phyloP scores from a whole-genome alignment of 2,113 vertebrate genomes.

The Dermatemys mawii region DNA sequence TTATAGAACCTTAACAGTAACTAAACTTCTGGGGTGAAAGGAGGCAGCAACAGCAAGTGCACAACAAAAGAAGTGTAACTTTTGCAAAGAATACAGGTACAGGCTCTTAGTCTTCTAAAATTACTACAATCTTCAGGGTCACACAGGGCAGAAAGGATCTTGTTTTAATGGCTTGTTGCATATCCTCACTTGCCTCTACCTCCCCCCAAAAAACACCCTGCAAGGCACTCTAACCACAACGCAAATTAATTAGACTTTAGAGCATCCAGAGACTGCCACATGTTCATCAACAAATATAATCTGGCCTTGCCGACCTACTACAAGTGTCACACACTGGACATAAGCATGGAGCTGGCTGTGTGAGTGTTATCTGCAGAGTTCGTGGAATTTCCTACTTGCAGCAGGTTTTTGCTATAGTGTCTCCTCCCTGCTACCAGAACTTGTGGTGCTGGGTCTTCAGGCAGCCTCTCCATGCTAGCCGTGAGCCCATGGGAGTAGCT shows the following conservation, averaged over 20 bases:
- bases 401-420: background rate
- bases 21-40: background rate
- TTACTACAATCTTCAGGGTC: background rate
- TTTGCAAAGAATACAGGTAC: background rate
- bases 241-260: background rate
- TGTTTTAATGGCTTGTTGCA: background rate
- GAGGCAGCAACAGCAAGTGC: background rate
- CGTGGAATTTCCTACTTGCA: background rate
- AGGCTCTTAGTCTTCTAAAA: background rate
- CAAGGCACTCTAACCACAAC: background rate
- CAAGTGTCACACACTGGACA: background rate
- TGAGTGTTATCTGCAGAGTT: background rate
- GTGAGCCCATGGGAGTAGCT: background rate
- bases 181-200: background rate
- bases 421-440: background rate
- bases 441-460: background rate
- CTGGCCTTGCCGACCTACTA: background rate
- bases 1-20: background rate
- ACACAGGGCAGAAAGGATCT: background rate
- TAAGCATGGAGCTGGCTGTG: no score
- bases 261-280: background rate
- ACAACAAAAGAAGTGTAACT: background rate
- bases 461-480: background rate
- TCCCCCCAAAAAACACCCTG: fast-evolving
- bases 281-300: fast-evolving